These are phyloP conservation scores for Deladenus siricidicola DNA, from an alignment of 2,888 invertebrate species.

Conservation along the genomic window DNA sequence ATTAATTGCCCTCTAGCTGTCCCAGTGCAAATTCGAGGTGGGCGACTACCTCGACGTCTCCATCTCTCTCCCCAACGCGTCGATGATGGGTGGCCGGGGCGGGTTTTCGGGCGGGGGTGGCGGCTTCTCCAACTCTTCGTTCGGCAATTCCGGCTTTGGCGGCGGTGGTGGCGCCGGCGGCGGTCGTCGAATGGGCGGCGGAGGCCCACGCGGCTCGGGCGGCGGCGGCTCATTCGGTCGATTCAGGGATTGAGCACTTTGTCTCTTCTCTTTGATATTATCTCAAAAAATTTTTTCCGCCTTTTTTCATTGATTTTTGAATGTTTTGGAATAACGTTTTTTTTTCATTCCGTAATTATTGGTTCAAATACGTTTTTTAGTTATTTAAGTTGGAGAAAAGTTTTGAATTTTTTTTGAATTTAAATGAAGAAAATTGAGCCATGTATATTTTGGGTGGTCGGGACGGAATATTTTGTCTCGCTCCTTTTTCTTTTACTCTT, in stretches of 20 bases:
- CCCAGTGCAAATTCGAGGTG: slow-evolving; percentile 70
- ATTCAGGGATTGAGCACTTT: background rate
- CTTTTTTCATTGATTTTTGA: background rate
- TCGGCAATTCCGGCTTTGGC: background rate
- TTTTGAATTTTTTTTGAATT: too few species aligned
- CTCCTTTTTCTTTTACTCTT: too few species aligned
- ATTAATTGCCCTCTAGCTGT: slow-evolving; percentile 57
- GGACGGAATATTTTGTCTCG: too few species aligned
- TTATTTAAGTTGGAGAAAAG: too few species aligned
- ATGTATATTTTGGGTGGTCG: too few species aligned
- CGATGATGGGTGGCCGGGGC: slow-evolving; percentile 7
- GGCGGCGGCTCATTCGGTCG: slow-evolving; percentile 1
- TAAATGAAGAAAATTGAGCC: too few species aligned
- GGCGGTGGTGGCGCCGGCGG: slow-evolving; percentile 9
- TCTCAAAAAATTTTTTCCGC: too few species aligned
- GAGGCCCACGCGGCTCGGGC: slow-evolving; percentile 10
- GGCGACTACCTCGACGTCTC: slow-evolving; percentile 96
- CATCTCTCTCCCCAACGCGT: slow-evolving; percentile 58
- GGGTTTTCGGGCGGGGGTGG: slow-evolving; percentile 1
- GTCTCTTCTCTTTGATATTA: too few species aligned
- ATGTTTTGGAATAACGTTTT: background rate
- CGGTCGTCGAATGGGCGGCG: slow-evolving; percentile 12
- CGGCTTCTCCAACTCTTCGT: background rate
- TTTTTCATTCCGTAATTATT: too few species aligned
- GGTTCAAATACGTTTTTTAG: too few species aligned